These are phyloP conservation scores for Crossoptilon crossoptilon DNA, from an alignment of 2,797 vertebrate species.

Conservation along the genomic window DNA sequence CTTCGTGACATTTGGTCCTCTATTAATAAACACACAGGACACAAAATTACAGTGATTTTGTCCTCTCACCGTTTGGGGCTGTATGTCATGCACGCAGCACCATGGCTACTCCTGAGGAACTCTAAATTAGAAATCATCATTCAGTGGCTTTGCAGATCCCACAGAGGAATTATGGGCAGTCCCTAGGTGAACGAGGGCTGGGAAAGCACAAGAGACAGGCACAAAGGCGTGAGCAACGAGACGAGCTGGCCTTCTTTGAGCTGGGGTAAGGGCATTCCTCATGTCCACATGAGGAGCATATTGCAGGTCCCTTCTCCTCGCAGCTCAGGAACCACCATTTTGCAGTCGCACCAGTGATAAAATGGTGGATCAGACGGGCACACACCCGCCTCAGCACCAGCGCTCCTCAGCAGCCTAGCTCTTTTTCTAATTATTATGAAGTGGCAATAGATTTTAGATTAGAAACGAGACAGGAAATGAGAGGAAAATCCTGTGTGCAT, in stretches of 20 bases:
- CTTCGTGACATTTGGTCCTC: slow-evolving; percentile 9
- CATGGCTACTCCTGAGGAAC: slow-evolving; percentile 29
- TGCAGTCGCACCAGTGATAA: slow-evolving; percentile 65
- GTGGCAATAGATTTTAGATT: slow-evolving; percentile 66
- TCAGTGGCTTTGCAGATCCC: slow-evolving; percentile 32
- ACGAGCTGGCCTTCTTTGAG: slow-evolving; percentile 8
- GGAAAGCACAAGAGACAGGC: not conserved
- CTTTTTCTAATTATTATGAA: slow-evolving; percentile 56
- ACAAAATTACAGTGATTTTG: slow-evolving; percentile 34
- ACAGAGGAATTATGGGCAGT: slow-evolving; percentile 39
- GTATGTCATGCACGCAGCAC: not conserved
- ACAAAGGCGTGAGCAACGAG: not conserved
- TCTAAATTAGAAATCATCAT: slow-evolving; percentile 26
- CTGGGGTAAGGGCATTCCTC: not conserved
- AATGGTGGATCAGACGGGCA: slow-evolving; percentile 76
- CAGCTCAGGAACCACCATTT: slow-evolving; percentile 78
- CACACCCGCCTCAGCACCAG: not conserved
- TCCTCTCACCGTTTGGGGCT: slow-evolving; percentile 22
- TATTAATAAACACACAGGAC: slow-evolving; percentile 45
- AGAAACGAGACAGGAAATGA: slow-evolving; percentile 66
- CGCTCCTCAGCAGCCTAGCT: slow-evolving; percentile 34
- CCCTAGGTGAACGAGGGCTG: not conserved
- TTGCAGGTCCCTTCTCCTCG: slow-evolving; percentile 34
- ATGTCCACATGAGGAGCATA: fast-evolving
- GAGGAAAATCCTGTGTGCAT: slow-evolving; percentile 42